Conservation (phyloP, 1,140 invertebrate species). For the Pantala flavescens region DNA sequence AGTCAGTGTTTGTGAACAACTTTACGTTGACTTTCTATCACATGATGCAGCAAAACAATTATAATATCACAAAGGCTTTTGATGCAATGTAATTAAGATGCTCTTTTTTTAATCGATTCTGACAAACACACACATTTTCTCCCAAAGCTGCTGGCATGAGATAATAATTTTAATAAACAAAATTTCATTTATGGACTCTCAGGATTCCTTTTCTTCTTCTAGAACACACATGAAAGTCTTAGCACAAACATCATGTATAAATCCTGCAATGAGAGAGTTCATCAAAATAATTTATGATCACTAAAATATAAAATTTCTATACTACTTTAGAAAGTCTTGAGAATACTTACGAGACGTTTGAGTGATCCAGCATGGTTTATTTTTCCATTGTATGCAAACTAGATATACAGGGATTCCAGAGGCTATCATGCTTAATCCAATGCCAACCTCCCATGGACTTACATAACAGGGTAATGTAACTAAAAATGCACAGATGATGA, state of each 20-base stretch:
- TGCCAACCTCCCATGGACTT: conserved; percentile 66
- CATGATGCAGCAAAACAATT: background rate
- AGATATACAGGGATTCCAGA: conserved; percentile 88
- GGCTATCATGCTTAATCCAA: conserved; percentile 71
- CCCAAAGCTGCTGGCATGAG: too few species aligned
- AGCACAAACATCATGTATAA: background rate
- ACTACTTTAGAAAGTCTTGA: too few species aligned
- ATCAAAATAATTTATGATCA: too few species aligned
- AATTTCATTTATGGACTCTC: background rate
- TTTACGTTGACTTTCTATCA: background rate
- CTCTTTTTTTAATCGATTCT: too few species aligned
- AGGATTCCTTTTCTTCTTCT: background rate
- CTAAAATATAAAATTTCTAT: too few species aligned
- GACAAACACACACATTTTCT: too few species aligned
- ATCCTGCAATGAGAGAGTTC: background rate
- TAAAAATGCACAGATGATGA: conserved; percentile 71
- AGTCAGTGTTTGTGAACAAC: too few species aligned
- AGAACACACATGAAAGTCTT: background rate
- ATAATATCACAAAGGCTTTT: background rate
- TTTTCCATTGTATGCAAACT: conserved; percentile 75
- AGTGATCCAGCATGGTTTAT: conserved; percentile 51
- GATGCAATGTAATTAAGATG: too few species aligned
- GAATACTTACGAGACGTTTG: conserved; percentile 24
- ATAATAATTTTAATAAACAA: too few species aligned
- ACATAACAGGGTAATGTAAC: conserved; percentile 70